Conservation (phyloP, 2,888 invertebrate species). For the Halictus ligatus region DNA sequence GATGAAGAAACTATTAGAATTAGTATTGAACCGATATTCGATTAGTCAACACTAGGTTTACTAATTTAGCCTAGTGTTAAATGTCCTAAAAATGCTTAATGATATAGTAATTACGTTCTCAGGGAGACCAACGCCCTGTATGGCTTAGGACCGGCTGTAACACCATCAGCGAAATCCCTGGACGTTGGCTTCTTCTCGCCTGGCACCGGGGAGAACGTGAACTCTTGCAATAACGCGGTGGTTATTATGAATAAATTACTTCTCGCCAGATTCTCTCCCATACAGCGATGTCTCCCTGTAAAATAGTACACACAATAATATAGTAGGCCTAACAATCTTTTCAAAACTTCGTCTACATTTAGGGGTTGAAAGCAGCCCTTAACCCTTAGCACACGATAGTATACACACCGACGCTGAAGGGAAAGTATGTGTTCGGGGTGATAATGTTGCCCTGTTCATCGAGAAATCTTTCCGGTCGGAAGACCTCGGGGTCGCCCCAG, state of each 20-base stretch:
- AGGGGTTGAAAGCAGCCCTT: too few relatives aligned
- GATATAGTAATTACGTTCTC: conserved; percentile 78
- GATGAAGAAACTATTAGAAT: background rate
- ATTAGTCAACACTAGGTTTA: background rate
- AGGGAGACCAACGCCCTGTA: conserved; percentile 88
- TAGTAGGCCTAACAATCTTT: background rate
- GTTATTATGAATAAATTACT: conserved; percentile 92
- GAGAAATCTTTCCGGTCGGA: conserved; percentile 91
- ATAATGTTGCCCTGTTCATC: conserved; percentile 86
- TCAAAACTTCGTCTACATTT: too few relatives aligned
- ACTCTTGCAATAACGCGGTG: conserved; percentile 90
- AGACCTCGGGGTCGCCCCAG: conserved; percentile 89
- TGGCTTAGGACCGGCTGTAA: conserved; percentile 91
- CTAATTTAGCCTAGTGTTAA: background rate
- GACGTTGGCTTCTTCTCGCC: conserved; percentile 87
- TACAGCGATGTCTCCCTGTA: conserved; percentile 89
- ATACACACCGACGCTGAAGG: conserved; percentile 89
- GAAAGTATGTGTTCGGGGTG: conserved; percentile 89
- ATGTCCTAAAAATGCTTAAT: background rate
- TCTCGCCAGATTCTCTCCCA: conserved; percentile 92
- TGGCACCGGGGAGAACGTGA: conserved; percentile 88
- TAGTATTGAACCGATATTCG: background rate
- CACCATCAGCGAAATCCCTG: conserved; percentile 90
- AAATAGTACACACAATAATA: background rate
- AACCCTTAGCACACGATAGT: background rate